Base-by-base conservation (phyloP, 2,797 vertebrate genomes). In the Carduelis carduelis region DNA sequence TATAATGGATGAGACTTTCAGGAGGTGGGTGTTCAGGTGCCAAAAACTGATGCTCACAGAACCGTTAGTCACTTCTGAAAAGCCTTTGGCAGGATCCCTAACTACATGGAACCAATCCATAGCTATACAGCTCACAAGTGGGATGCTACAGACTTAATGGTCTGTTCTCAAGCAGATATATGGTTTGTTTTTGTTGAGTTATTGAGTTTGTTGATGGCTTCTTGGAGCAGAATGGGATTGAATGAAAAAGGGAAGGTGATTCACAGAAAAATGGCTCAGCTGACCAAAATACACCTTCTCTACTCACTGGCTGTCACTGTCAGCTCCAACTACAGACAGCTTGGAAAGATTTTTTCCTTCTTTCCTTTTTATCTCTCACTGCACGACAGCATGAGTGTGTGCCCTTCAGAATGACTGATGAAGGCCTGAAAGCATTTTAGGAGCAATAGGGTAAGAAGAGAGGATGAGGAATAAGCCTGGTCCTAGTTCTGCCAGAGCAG, bases 131-230 rank as follows among this genome's bases (percentile, higher is more conserved):
- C 90, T 93, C 44, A 1, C 93, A 91, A 94, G 90, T 41, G 10
- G 94, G 90, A 95, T 94, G 94, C 88, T 95, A 94, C 93, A 95
- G 95, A 88, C 83, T 97, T 96, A 95, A 96, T 92, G 89, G 89
- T 90, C 92, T 94, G 85, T 46, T 95, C 92, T 91, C 21, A 1
- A 94, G 80, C 91, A 92, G 91, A 97, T 97, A 95, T 96, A 96
- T 75, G 91, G 91, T 96, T 96, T 96, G 95, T 92, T 96, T 96
- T 87, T 91, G 87, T 96, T 94, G 95, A 94, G 89, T 97, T 97
- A 96, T 83, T 83, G 95, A 95, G 87, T 89, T 94, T 93, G 87
- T 92, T 96, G 95, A 91, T 96, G 89, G 93, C 59, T 95, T 96
- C 87, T 94, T 96, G 94, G 95, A 96, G 72, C 82, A 94, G 92